Evolutionary conservation across 2,797 vertebrate species (phyloP), one percentile per base, ranked within the genome.

Genomic region (Crenichthys baileyi): DNA sequence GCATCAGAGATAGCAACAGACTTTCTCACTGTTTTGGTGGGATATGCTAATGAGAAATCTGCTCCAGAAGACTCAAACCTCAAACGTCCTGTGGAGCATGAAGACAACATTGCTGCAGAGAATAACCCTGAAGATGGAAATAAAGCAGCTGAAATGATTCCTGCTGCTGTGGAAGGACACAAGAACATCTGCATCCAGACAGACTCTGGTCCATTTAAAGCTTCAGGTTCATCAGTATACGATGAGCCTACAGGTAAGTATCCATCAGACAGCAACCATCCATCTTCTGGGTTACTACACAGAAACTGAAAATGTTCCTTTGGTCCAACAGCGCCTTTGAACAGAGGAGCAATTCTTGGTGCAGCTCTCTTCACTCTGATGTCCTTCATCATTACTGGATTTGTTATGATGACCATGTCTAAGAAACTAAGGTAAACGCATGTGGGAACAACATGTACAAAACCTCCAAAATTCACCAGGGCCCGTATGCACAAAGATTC

Each of bases 321-420:
- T 48, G 46, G 9, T 48, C 46, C 46, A 13, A 9, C 50, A 91
- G 88, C 9, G 53, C 60, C 20, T 16, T 16, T 91, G n/a, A 93
- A 83, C 72, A 77, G 87, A 78, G 89, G 91, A 63, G 65, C 87
- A 2, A n/a, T 87, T 58, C 85, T 93, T 7, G 83, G 89, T 26
- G 85, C 70, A 44, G 88, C 84, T 1, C 86, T 93, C 46, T 79
- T 90, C 77, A 82, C 86, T 0, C 50, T 91, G 67, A 31, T 90
- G 73, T 85, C 67, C 70, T 77, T 93, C 46, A 88, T 92, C 26
- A n/a, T 82, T 13, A 55, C 84, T 4, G 91, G 88, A 74, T 88
- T 85, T 72, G 44, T 89, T 72, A 85, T 82, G 63, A 85, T 7
- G 7, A 60, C 72, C 2, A 12, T 91, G 39, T 76, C 77, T 31